Evolutionary conservation across 2,113 vertebrate genomes (phyloP), one percentile per base, ranked within the genome.

Genomic region (Pipa parva): DNA sequence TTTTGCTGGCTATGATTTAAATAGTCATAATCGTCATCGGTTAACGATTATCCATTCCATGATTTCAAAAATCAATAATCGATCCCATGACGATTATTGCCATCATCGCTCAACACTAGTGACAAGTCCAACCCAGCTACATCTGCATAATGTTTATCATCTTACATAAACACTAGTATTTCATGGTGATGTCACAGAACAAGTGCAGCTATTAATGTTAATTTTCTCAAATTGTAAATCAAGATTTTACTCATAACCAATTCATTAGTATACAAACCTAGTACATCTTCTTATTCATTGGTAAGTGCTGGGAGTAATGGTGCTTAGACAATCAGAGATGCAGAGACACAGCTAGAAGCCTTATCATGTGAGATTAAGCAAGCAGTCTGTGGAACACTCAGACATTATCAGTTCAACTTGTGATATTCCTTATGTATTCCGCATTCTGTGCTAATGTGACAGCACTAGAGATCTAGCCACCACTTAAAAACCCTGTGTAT

Each of bases 371-470:
- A 37, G 33, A 17, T 7, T 36, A 52, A 65, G 2, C 12, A 48
- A 26, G 4, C 2, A 2, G 3, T 33, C 63, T 49, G 22, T 13
- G n/a, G 1, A 39, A n/a, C 6, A 27, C 17, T 63, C 59, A n/a
- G 7, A 9, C 8, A 5, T 46, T 48, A 59, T 63, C 59, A 63
- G 59, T 26, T 72, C 45, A 54, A 52, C 46, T 54, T 29, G 5
- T 67, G 57, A 25, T 51, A 75, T 46, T 65, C 37, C 63, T 65
- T n/a, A 59, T 15, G 37, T 37, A 10, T 28, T 63, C 63, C 71
- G 1, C 11, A 9, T 71, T 71, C 71, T 55, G 31, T 28, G 70
- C 25, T 7, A 42, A 49, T 56, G 18, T 49, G 50, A 22, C 33
- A 56, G 36, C 31, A 15, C 8, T 56, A 56, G 21, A n/a, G 11